A percentile compares a stretch with the other conserved stretches of the same genome.
phyloP scores from a whole-genome alignment of 2,797 vertebrate species.

The Sarcoramphus papa region DNA sequence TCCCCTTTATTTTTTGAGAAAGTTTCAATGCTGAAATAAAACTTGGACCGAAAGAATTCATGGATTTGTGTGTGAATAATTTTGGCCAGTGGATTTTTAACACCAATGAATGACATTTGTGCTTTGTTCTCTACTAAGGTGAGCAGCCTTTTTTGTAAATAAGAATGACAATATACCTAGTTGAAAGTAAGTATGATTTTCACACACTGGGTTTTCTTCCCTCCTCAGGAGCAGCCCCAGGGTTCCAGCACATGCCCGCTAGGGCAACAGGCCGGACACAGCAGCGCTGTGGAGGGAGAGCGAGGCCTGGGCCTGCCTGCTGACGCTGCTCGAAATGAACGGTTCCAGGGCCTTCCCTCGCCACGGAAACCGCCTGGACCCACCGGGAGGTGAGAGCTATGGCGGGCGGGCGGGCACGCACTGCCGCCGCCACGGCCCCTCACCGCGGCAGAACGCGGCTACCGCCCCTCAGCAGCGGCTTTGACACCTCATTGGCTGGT shows the following conservation, averaged over 20 bases:
- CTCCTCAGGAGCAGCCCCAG: background rate
- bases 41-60: background rate
- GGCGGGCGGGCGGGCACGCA: fast-evolving
- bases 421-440: background rate
- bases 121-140: background rate
- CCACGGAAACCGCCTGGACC: fast-evolving
- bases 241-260: fast-evolving
- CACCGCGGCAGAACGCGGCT: background rate
- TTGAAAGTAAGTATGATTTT: background rate
- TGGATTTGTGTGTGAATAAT: background rate
- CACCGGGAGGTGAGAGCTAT: background rate
- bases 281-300: background rate
- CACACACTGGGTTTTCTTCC: fast-evolving
- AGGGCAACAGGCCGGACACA: fast-evolving
- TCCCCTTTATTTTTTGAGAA: background rate
- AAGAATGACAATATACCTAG: fast-evolving
- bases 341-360: no score
- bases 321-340: fast-evolving
- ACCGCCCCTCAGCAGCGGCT: fast-evolving
- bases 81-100: fast-evolving
- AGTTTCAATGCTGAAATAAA: background rate
- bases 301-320: background rate
- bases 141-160: background rate
- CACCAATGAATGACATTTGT: fast-evolving
- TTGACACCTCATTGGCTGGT: background rate